A percentile compares a stretch with the other conserved stretches of the same genome.
Evolutionary conservation across 2,888 invertebrate genomes (phyloP).

Genomic region (Galerucella nymphaeae): DNA sequence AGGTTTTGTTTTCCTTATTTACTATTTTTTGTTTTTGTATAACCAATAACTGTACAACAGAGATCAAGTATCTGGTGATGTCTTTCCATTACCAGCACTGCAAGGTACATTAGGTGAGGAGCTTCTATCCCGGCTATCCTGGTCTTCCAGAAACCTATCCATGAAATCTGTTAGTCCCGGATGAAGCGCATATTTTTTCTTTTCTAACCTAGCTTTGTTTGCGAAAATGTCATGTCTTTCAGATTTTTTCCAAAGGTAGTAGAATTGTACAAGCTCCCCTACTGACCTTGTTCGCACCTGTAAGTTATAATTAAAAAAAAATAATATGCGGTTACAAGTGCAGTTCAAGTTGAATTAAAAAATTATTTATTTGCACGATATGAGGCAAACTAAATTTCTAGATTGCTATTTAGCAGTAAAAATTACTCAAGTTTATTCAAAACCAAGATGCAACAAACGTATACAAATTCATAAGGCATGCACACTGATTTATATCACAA

Average conservation of each 20-base stretch:
- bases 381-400: too few relatives aligned
- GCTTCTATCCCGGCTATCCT: constrained; percentile 77
- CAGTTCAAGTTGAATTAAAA: background rate
- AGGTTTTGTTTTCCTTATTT: background rate
- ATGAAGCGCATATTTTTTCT: constrained; percentile 91
- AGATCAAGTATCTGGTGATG: constrained; percentile 49
- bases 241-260: constrained; percentile 98
- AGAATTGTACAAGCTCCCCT: constrained; percentile 96
- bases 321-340: constrained; percentile 2
- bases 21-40: constrained; percentile 33
- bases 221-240: constrained; percentile 95
- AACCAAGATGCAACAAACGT: too few relatives aligned
- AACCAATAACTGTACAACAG: constrained; percentile 47
- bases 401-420: too few relatives aligned
- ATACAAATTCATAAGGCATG: too few relatives aligned
- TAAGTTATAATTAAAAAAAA: constrained; percentile 43
- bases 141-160: constrained; percentile 92
- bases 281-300: constrained; percentile 91
- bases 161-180: constrained; percentile 94
- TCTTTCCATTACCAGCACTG: constrained; percentile 45
- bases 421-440: too few relatives aligned
- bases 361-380: background rate
- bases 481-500: too few relatives aligned
- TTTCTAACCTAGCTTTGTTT: constrained; percentile 87
- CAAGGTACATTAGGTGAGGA: constrained; percentile 77